Evolutionary conservation across 2,888 invertebrate species (phyloP).

Genomic region (Phoenoteleia sp.): DNA sequence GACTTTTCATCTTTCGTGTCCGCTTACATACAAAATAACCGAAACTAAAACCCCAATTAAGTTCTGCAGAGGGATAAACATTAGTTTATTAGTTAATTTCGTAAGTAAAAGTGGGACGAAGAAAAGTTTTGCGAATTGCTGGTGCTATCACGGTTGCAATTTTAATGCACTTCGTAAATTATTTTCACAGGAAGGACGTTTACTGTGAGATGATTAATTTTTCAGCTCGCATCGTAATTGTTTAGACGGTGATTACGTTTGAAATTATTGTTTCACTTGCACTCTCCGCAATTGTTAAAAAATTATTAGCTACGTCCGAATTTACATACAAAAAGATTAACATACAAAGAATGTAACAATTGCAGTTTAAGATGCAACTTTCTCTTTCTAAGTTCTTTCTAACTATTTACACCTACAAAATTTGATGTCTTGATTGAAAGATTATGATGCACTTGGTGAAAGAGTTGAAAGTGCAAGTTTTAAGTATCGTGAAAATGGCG

Average conservation of each 20-base stretch:
- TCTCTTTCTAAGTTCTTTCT: conserved; percentile 46
- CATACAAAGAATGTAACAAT: conserved; percentile 37
- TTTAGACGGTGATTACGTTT: conserved; percentile 12
- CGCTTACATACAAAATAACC: too few relatives aligned
- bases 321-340: conserved; percentile 56
- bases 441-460: background rate
- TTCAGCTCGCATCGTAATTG: background rate
- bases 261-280: conserved; percentile 44
- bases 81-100: conserved; percentile 7
- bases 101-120: conserved; percentile 28
- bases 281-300: background rate
- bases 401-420: background rate
- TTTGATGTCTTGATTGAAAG: background rate
- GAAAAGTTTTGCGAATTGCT: conserved; percentile 32
- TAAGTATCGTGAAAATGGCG: background rate
- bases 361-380: conserved; percentile 13
- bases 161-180: conserved; percentile 42
- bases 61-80: background rate
- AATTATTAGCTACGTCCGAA: conserved; percentile 30
- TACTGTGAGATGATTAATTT: conserved; percentile 41
- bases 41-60: too few relatives aligned
- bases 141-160: too few relatives aligned
- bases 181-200: conserved; percentile 26
- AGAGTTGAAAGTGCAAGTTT: background rate
- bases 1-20: too few relatives aligned